These are phyloP conservation scores for Stomatorhinus walkeri DNA, from an alignment of 2,797 vertebrate species.

Conservation along the genomic window DNA sequence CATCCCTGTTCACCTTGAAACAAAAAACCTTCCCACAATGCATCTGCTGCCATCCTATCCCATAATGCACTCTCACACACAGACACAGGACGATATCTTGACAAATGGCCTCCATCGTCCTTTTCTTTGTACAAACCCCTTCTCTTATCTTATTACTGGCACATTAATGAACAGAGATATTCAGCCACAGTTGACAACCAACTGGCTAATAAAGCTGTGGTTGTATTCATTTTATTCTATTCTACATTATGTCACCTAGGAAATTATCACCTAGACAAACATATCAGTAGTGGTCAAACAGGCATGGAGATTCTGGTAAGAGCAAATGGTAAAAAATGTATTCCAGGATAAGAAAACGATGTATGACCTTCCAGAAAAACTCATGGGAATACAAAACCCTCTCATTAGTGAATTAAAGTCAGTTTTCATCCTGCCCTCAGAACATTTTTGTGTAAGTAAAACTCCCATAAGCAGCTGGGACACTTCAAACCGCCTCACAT, in stretches of 20 bases:
- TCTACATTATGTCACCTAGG: not conserved
- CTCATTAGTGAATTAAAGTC: not conserved
- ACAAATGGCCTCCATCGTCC: not conserved
- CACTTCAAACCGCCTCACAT: not conserved
- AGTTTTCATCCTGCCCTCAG: not conserved
- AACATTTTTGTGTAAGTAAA: not conserved
- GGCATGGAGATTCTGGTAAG: not conserved
- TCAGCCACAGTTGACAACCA: not conserved
- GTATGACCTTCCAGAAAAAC: not conserved
- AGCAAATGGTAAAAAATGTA: not conserved
- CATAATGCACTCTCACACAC: not conserved
- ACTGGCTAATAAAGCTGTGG: not conserved
- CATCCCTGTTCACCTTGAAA: not conserved
- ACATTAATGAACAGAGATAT: not conserved
- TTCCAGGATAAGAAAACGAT: not conserved
- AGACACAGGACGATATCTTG: not conserved
- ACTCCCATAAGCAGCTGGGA: not conserved
- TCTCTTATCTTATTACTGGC: conserved; percentile 4
- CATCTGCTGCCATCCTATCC: not conserved
- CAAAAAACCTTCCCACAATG: not conserved
- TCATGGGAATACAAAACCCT: not conserved
- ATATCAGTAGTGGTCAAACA: not conserved
- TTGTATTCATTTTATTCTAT: not conserved
- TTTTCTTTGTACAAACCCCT: not conserved
- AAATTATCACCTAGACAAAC: not conserved